Percentiles rank a stretch among this genome's conserved stretches.
Evolutionary conservation across 1,140 invertebrate species (phyloP).

Genomic region (Brachionus rubens): DNA sequence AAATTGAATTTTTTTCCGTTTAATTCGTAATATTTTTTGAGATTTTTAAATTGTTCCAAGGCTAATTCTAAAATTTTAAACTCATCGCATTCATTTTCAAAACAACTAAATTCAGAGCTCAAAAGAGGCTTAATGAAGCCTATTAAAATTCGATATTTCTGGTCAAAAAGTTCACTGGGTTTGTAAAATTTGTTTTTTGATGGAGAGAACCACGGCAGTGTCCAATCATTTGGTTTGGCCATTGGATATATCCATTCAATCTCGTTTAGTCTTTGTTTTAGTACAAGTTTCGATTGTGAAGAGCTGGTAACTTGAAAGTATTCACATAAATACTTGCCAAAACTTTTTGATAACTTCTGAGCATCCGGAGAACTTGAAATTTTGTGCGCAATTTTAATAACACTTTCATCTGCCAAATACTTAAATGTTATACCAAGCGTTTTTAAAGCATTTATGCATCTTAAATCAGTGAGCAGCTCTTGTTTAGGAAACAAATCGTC

Average conservation of each 20-base stretch:
- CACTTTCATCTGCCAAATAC: background rate
- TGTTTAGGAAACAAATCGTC: slow-evolving; percentile 9
- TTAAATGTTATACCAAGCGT: background rate
- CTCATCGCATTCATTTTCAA: background rate
- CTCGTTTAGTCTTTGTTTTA: background rate
- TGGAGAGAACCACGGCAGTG: too few species aligned
- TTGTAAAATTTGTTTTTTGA: background rate
- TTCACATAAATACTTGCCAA: slow-evolving; percentile 1
- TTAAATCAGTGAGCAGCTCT: background rate
- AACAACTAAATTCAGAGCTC: background rate
- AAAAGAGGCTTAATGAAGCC: background rate
- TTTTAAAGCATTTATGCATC: background rate
- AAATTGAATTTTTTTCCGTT: background rate
- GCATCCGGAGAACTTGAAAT: background rate
- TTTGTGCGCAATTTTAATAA: background rate
- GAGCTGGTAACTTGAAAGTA: background rate
- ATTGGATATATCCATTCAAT: slow-evolving; percentile 15
- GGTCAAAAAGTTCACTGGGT: background rate
- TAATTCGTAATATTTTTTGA: background rate
- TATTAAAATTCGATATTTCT: background rate
- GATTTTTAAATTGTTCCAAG: background rate
- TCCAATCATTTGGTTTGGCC: too few species aligned
- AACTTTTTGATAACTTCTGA: background rate
- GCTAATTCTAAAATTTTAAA: background rate
- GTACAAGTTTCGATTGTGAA: background rate